phyloP scores from a whole-genome alignment of 1,140 invertebrate species.

The Antheraea pernyi region DNA sequence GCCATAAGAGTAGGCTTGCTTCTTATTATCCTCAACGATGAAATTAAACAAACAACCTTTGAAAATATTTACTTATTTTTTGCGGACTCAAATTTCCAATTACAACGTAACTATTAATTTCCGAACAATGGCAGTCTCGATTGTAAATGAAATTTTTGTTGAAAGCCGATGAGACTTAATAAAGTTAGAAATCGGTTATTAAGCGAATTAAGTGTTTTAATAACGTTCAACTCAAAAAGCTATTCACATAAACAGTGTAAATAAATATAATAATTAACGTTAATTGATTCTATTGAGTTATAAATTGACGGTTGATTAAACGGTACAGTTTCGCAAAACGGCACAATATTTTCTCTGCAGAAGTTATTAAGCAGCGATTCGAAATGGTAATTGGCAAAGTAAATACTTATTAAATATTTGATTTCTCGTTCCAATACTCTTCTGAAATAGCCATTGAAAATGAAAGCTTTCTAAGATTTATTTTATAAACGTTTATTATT shows the following conservation, averaged over 20 bases:
- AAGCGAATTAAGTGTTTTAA: too few species aligned
- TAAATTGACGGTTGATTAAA: neutral
- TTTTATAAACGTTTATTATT: too few species aligned
- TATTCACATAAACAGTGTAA: neutral
- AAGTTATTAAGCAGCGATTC: neutral
- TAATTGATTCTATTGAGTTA: constrained; percentile 1
- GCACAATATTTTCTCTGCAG: neutral
- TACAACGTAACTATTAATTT: neutral
- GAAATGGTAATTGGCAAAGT: constrained; percentile 1
- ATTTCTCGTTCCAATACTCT: neutral
- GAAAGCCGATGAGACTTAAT: neutral
- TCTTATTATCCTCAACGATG: too few species aligned
- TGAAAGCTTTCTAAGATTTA: too few species aligned
- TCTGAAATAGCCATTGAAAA: neutral
- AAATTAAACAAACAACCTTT: too few species aligned
- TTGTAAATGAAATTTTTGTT: neutral
- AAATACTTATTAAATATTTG: constrained; percentile 2
- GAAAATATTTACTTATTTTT: neutral
- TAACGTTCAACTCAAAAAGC: neutral
- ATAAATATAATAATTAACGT: neutral
- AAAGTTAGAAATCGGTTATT: too few species aligned
- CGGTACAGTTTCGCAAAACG: neutral
- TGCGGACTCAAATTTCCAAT: neutral
- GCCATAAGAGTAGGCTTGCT: too few species aligned
- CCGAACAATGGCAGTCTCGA: neutral